A percentile compares a stretch with the other conserved stretches of the same genome.
These are phyloP conservation scores for cattle (Bos taurus) DNA, from an alignment of 2,113 vertebrate genomes.

Conservation along the genomic window DNA sequence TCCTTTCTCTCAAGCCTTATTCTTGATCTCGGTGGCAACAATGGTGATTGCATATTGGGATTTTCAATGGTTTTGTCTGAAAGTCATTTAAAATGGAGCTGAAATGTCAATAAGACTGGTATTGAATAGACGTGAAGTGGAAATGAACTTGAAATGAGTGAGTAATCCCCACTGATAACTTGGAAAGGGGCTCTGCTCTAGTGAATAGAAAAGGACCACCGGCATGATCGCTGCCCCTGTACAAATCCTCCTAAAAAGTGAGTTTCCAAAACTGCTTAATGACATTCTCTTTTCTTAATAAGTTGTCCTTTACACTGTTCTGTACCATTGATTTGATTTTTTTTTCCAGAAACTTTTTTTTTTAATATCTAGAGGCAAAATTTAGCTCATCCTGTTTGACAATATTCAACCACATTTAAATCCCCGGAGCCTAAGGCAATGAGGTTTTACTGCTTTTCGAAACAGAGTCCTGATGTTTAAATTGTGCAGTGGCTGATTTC, in stretches of 20 bases:
- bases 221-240: not conserved
- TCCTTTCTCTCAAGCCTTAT: not conserved
- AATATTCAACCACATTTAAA: not conserved
- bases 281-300: not conserved
- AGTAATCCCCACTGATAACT: not conserved
- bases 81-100: conserved; percentile 28
- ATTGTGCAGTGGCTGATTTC: not conserved
- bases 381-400: not conserved
- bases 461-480: not conserved
- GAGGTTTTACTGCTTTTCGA: not conserved
- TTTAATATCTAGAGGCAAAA: not conserved
- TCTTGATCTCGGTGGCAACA: not conserved
- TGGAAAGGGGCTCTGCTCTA: not conserved
- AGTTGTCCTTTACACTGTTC: not conserved
- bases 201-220: not conserved
- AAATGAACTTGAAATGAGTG: not conserved
- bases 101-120: not conserved
- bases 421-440: not conserved
- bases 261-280: not conserved
- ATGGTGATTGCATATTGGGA: not conserved
- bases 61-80: conserved; percentile 37
- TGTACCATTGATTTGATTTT: not conserved
- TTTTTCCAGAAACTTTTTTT: not conserved
- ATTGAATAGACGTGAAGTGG: not conserved
- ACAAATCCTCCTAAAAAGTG: not conserved